Evolutionary conservation across 2,113 vertebrate species (phyloP), one percentile per base, ranked within the genome.

Genomic region (Tiliqua scincoides): DNA sequence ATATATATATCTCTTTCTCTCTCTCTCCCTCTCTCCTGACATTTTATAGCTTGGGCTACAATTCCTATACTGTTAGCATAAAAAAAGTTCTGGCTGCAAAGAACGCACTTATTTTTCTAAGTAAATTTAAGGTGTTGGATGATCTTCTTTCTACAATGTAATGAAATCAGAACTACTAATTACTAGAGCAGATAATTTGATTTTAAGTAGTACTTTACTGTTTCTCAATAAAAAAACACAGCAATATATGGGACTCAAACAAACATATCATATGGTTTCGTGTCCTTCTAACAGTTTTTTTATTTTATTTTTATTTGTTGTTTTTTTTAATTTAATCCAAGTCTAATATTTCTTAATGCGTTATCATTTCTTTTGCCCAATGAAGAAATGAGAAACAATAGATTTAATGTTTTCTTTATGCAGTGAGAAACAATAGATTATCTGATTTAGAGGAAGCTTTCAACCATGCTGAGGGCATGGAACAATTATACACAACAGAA

Each of bases 11-110:
- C 67, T n/a, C n/a, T n/a, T n/a, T n/a, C n/a, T n/a, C n/a, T n/a
- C n/a, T n/a, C n/a, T n/a, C n/a, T n/a, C n/a, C n/a, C n/a, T n/a
- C n/a, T 52, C 62, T 65, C 82, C 20, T 71, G 71, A 91, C 87
- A 59, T 89, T 92, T 90, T 89, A 76, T 37, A 85, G 54, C 80
- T 81, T 67, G 74, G 57, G 70, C 32, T 91, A 32, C 54, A 79
- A 91, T 72, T 93, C 85, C 71, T 87, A 79, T 52, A 23, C 48
- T 88, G 61, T 87, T 87, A 90, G 25, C 8, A 43, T 80, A 61
- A 65, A 15, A 70, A 10, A 86, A 65, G 23, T 71, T 83, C 32
- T 30, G 52, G 76, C 90, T 89, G 67, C n/a, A 27, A 2, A 65
- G 7, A 48, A 73, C 21, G 12, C 63, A 80, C 48, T 57, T 78